These are phyloP conservation scores for Macrostomum lignano DNA, from an alignment of 1,140 invertebrate genomes.

Conservation along the genomic window DNA sequence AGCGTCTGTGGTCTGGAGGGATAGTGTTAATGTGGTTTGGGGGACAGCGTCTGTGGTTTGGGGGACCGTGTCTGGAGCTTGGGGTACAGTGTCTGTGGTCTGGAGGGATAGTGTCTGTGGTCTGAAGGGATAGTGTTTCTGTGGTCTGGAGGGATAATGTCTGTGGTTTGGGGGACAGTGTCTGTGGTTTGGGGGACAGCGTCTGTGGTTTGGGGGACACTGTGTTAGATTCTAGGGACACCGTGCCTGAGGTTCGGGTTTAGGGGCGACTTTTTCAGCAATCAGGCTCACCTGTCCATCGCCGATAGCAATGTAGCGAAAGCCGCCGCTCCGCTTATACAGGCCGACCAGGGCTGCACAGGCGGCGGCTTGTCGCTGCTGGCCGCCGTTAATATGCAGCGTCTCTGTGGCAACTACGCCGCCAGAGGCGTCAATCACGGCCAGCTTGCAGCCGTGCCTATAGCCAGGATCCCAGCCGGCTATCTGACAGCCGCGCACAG, in stretches of 20 bases:
- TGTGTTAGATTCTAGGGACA: too few species aligned
- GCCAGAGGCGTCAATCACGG: slow-evolving; percentile 30
- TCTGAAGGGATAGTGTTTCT: too few species aligned
- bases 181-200: too few species aligned
- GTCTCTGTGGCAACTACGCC: slow-evolving; percentile 38
- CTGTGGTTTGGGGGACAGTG: too few species aligned
- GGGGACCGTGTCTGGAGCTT: too few species aligned
- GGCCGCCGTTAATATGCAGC: slow-evolving; percentile 28
- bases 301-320: background rate
- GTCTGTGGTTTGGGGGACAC: too few species aligned
- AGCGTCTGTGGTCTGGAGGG: too few species aligned
- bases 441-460: slow-evolving; percentile 52
- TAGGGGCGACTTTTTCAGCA: background rate
- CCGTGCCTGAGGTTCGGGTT: background rate
- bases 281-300: background rate
- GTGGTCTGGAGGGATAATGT: too few species aligned
- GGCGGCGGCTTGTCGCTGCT: background rate
- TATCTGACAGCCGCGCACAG: slow-evolving; percentile 32
- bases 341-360: background rate
- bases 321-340: background rate
- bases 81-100: too few species aligned
- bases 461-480: slow-evolving; percentile 60
- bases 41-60: too few species aligned
- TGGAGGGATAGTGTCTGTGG: too few species aligned
- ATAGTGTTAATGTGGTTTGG: too few species aligned